Percentiles rank a stretch among this genome's conserved stretches.
phyloP scores from a whole-genome alignment of 2,113 vertebrate species.

The Microtus richardsoni region DNA sequence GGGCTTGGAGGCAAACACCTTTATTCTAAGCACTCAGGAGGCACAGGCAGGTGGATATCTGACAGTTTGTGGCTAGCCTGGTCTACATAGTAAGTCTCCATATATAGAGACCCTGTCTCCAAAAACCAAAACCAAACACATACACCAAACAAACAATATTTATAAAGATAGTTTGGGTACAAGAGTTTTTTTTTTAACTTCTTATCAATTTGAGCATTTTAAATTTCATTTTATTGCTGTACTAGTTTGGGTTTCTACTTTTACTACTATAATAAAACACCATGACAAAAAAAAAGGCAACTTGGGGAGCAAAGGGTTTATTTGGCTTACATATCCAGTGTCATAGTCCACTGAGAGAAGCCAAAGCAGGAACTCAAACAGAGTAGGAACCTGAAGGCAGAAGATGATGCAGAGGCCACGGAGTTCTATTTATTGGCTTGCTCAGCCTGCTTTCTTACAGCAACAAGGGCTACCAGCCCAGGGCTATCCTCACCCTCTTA shows the following conservation, averaged over 20 bases:
- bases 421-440: not conserved
- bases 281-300: not conserved
- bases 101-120: not conserved
- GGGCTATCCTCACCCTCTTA: not conserved
- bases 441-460: not conserved
- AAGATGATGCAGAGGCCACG: not conserved
- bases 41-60: not conserved
- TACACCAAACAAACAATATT: not conserved
- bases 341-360: not conserved
- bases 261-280: not conserved
- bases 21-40: not conserved
- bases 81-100: not conserved
- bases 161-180: not conserved
- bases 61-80: not conserved
- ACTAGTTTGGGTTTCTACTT: not conserved
- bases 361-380: not conserved
- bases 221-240: conserved; percentile 35
- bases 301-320: not conserved
- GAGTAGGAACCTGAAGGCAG: not conserved
- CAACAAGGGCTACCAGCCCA: not conserved
- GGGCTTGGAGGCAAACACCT: too few species aligned
- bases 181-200: not conserved
- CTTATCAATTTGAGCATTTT: not conserved
- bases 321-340: not conserved
- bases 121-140: not conserved